Percentiles rank a stretch among this genome's conserved stretches.
Conservation (phyloP, 2,888 invertebrate genomes). For the Protodeltote pygarga region DNA sequence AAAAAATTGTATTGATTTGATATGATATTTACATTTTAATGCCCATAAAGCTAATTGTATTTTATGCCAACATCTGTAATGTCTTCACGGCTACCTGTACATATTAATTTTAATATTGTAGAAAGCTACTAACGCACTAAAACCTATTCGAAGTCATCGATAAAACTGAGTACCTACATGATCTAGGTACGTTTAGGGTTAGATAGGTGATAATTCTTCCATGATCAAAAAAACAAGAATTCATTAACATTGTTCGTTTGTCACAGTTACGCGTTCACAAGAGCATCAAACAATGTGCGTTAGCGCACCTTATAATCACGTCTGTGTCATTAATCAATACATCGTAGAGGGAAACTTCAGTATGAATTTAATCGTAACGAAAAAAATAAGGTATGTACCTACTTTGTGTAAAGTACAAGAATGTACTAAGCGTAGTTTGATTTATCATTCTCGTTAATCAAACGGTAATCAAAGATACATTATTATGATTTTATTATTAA, state of each 20-base stretch:
- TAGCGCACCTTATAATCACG: background rate
- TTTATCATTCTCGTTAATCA: conserved; percentile 74
- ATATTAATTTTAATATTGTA: too few relatives aligned
- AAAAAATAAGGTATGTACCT: too few relatives aligned
- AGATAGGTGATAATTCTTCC: too few relatives aligned
- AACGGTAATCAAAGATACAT: conserved; percentile 72
- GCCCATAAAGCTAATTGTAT: conserved; percentile 15
- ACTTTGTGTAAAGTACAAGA: too few relatives aligned
- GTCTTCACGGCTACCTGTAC: too few relatives aligned
- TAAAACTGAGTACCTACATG: too few relatives aligned
- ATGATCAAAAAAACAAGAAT: conserved; percentile 1
- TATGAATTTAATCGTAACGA: conserved; percentile 62
- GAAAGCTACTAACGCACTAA: too few relatives aligned
- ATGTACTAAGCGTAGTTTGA: conserved; percentile 51
- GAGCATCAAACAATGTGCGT: conserved; percentile 21
- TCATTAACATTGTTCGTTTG: conserved; percentile 12
- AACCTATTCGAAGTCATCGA: too few relatives aligned
- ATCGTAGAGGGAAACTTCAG: conserved; percentile 43
- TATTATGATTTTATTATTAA: conserved; percentile 66
- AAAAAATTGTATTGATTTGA: too few relatives aligned
- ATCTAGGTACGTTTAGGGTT: too few relatives aligned
- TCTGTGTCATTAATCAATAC: conserved; percentile 68
- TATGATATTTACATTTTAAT: conserved; percentile 8
- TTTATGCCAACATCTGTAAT: conserved; percentile 7
- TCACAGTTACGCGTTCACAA: conserved; percentile 11